phyloP scores from a whole-genome alignment of 2,888 invertebrate genomes.

The Hofmannophila pseudospretella region DNA sequence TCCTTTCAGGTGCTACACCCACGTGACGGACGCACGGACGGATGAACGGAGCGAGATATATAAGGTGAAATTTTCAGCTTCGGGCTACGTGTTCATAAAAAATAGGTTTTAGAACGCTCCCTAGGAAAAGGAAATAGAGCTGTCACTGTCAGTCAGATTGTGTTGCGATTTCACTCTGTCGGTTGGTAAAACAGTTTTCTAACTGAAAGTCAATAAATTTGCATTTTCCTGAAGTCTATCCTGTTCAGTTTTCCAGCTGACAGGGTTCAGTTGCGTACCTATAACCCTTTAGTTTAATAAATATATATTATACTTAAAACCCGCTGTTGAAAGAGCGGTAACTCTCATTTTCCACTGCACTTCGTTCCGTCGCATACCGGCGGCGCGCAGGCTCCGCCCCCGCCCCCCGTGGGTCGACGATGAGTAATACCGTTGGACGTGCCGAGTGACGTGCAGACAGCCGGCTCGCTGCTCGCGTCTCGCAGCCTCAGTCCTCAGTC shows the following conservation, averaged over 20 bases:
- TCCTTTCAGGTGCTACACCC: no score
- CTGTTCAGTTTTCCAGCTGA: conserved; percentile 2
- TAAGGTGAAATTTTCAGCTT: no score
- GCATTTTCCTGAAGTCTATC: conserved; percentile 16
- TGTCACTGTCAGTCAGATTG: neutral
- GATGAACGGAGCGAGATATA: no score
- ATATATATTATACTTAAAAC: no score
- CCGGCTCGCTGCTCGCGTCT: conserved; percentile 26
- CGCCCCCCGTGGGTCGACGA: conserved; percentile 46
- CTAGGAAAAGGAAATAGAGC: neutral
- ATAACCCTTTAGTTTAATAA: no score
- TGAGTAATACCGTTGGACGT: conserved; percentile 71
- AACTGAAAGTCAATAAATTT: conserved; percentile 54
- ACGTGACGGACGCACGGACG: no score
- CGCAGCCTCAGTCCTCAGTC: conserved; percentile 51
- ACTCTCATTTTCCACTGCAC: conserved; percentile 1
- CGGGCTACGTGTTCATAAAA: no score
- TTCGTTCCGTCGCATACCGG: neutral
- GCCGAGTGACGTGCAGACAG: conserved; percentile 60
- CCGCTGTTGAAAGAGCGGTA: no score
- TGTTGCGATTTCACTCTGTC: no score
- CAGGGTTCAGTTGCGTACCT: no score
- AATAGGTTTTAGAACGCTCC: no score
- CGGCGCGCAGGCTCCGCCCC: conserved; percentile 34
- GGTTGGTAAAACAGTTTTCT: conserved; percentile 53